Evolutionary conservation across 92 coral and sea anemone species (phyloP).

Genomic region (Bergia puertoricense): DNA sequence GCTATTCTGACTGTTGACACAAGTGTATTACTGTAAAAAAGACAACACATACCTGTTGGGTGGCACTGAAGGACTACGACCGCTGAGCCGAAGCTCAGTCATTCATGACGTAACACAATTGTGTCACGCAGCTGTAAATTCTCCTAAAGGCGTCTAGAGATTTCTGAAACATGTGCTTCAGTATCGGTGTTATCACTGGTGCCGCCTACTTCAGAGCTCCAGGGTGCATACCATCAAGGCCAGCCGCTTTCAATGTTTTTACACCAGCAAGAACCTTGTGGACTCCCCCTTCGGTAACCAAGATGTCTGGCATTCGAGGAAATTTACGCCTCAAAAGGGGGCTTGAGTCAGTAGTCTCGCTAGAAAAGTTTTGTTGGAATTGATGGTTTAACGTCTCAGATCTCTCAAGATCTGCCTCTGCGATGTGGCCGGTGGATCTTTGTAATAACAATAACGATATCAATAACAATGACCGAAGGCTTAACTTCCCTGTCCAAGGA

Average conservation of each 20-base stretch:
- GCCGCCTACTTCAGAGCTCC: neutral
- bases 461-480: too few relatives aligned
- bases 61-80: too few relatives aligned
- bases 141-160: neutral
- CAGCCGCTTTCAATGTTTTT: neutral
- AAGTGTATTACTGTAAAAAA: too few relatives aligned
- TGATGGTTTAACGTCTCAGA: neutral
- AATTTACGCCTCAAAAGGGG: neutral
- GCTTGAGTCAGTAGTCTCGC: neutral
- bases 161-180: neutral
- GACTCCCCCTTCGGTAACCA: neutral
- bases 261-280: neutral
- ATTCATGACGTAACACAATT: neutral
- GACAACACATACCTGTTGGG: too few relatives aligned
- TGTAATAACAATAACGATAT: too few relatives aligned
- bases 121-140: neutral
- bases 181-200: neutral
- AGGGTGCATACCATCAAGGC: neutral
- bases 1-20: too few relatives aligned
- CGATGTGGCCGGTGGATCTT: too few relatives aligned
- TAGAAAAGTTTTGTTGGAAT: neutral
- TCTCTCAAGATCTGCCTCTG: too few relatives aligned
- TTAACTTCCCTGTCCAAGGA: too few relatives aligned
- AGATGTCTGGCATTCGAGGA: neutral
- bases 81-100: constrained; percentile 6